These are phyloP conservation scores for Hydrochoerus hydrochaeris DNA, from an alignment of 2,113 vertebrate species.

Conservation along the genomic window DNA sequence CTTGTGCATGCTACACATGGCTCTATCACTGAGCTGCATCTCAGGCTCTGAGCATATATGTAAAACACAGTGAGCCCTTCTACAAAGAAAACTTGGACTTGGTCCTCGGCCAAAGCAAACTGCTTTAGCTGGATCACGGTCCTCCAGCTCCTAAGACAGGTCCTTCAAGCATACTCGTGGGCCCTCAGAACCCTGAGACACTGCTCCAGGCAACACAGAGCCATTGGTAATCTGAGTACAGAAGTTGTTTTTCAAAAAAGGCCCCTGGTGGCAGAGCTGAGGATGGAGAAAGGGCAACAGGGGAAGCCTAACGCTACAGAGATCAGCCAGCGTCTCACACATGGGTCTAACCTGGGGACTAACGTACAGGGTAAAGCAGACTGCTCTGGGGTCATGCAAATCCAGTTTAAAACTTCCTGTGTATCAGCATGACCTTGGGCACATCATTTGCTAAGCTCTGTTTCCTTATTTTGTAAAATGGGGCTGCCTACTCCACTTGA, in stretches of 20 bases:
- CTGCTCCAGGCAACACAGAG: background rate
- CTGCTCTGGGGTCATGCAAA: background rate
- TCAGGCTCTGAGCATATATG: background rate
- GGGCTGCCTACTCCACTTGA: background rate
- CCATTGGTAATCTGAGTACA: background rate
- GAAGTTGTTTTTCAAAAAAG: background rate
- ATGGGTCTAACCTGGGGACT: background rate
- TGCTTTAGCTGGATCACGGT: background rate
- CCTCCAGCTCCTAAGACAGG: background rate
- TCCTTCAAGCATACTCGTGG: background rate
- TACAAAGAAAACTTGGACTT: background rate
- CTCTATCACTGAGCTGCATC: background rate
- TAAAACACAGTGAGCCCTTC: background rate
- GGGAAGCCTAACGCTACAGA: background rate
- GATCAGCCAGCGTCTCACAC: background rate
- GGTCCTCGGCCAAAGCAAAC: background rate
- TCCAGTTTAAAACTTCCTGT: background rate
- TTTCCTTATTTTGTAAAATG: constrained; percentile 5
- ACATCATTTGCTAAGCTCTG: background rate
- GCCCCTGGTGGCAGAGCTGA: background rate
- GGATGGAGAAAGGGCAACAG: background rate
- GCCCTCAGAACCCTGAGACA: background rate
- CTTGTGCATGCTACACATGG: background rate
- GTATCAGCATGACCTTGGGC: background rate
- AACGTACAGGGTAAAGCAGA: background rate